A percentile compares a stretch with the other conserved stretches of the same genome.
Conservation (phyloP, 1,140 invertebrate species). For the Cydia pomonella region DNA sequence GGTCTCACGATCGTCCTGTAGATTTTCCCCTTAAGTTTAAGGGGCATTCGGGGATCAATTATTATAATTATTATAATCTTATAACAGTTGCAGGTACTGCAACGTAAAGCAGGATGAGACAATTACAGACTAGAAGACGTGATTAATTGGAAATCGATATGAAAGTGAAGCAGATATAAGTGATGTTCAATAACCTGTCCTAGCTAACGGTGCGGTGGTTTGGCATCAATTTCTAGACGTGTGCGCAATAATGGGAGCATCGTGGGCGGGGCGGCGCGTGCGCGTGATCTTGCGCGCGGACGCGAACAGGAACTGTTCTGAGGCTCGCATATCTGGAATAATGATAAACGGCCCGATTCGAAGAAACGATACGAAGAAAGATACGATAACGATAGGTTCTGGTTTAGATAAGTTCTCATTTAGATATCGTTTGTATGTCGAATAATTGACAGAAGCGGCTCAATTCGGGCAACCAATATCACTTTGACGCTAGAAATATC, state of each 20-base stretch:
- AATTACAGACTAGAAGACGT: not conserved
- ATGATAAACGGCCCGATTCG: too few relatives aligned
- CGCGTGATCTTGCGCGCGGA: not conserved
- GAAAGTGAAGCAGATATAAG: conserved; percentile 21
- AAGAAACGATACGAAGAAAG: too few relatives aligned
- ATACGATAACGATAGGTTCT: too few relatives aligned
- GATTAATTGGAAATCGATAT: conserved; percentile 16
- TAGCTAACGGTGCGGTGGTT: conserved; percentile 9
- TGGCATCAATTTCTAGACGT: conserved; percentile 15
- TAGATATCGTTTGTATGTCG: too few relatives aligned
- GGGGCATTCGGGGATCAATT: too few relatives aligned
- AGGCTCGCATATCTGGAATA: not conserved
- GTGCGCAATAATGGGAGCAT: conserved; percentile 16
- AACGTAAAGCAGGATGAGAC: not conserved
- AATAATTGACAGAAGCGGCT: too few relatives aligned
- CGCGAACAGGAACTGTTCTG: conserved; percentile 1
- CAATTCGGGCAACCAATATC: too few relatives aligned
- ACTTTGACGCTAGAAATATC: too few relatives aligned
- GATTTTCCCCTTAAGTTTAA: too few relatives aligned
- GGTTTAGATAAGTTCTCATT: too few relatives aligned
- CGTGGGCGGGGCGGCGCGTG: conserved; percentile 11
- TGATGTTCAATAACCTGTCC: conserved; percentile 26
- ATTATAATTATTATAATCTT: not conserved
- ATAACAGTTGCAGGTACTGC: not conserved
- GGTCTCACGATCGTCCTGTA: too few relatives aligned